These are phyloP conservation scores for Clarias platycephalus DNA, from an alignment of 2,797 vertebrate genomes.

Conservation along the genomic window DNA sequence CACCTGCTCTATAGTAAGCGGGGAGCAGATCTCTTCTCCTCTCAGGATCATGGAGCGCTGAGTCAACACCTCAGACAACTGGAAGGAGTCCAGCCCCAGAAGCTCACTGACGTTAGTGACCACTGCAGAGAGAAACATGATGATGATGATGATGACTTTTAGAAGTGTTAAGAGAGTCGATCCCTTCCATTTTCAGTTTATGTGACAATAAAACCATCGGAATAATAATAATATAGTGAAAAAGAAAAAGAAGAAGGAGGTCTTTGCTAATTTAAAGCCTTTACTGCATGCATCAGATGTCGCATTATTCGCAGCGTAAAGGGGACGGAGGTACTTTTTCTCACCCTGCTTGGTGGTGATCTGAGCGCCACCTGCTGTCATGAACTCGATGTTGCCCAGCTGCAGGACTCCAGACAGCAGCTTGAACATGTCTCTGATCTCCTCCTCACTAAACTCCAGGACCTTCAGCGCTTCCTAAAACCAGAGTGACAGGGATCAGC, in stretches of 20 bases:
- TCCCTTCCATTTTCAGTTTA: background rate
- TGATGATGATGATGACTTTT: background rate
- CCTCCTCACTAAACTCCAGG: conserved; percentile 85
- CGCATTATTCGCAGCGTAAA: background rate
- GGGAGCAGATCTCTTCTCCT: conserved; percentile 92
- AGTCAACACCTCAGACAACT: conserved; percentile 89
- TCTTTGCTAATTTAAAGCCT: background rate
- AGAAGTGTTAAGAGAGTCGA: background rate
- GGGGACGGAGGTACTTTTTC: conserved; percentile 13
- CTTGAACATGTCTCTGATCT: conserved; percentile 90
- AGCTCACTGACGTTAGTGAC: conserved; percentile 84
- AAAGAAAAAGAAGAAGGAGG: background rate
- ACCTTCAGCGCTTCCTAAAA: conserved; percentile 86
- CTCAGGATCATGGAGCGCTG: conserved; percentile 92
- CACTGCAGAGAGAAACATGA: conserved; percentile 66
- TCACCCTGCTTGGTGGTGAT: conserved; percentile 87
- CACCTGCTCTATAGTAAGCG: conserved; percentile 91
- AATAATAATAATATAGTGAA: background rate
- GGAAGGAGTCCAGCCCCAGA: conserved; percentile 87
- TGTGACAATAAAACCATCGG: background rate
- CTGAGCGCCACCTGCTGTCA: conserved; percentile 91
- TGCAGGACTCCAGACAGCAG: conserved; percentile 88
- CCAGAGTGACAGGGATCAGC: background rate
- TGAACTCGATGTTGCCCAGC: conserved; percentile 89
- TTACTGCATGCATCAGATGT: background rate